A percentile compares a stretch with the other conserved stretches of the same genome.
Evolutionary conservation across 1,140 invertebrate species (phyloP).

Genomic region (Eciton burchellii): DNA sequence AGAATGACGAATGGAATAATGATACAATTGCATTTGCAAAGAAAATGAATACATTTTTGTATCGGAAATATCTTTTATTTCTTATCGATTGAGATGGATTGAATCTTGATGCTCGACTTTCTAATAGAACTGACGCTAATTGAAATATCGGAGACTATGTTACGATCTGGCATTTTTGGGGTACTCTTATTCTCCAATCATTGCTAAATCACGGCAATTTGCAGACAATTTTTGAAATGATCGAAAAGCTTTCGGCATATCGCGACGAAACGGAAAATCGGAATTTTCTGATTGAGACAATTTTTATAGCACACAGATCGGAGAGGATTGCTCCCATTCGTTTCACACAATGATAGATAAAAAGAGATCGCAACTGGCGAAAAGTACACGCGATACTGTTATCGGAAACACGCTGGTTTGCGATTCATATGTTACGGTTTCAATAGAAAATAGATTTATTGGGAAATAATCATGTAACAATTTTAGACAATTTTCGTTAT

Average conservation of each 20-base stretch:
- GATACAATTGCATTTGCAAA: no score
- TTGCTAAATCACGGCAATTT: background rate
- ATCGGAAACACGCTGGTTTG: conserved; percentile 18
- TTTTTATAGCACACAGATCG: background rate
- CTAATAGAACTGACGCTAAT: background rate
- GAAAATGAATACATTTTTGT: no score
- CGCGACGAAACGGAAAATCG: background rate
- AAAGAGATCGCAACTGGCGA: conserved; percentile 4
- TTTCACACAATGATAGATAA: background rate
- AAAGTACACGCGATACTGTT: conserved; percentile 15
- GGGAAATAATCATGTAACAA: background rate
- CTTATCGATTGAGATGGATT: no score
- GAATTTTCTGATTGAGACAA: background rate
- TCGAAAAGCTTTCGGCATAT: background rate
- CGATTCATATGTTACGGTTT: conserved; percentile 9
- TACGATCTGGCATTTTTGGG: conserved; percentile 13
- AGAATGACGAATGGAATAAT: no score
- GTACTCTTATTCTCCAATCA: background rate
- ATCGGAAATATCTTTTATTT: background rate
- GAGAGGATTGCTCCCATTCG: background rate
- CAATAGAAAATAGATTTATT: background rate
- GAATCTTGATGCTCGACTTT: background rate
- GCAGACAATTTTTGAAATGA: background rate
- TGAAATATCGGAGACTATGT: background rate
- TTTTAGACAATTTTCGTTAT: background rate